Percentiles rank a stretch among this genome's conserved stretches.
phyloP scores from a whole-genome alignment of 2,888 invertebrate genomes.

The Tachina grossa region DNA sequence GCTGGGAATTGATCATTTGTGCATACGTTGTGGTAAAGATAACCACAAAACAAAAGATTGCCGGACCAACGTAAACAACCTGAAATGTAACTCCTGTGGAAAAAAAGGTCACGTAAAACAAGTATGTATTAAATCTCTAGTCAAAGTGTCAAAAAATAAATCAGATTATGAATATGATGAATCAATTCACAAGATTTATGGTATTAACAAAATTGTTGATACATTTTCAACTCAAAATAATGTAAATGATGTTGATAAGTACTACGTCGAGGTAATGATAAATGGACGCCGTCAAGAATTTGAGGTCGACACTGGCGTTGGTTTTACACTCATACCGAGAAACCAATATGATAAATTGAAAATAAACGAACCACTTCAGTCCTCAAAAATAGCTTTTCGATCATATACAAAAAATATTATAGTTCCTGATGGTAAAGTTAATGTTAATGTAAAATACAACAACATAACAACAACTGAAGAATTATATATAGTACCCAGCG shows the following conservation, averaged over 20 bases:
- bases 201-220: conserved; percentile 33
- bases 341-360: neutral
- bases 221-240: conserved; percentile 13
- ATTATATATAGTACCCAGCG: conserved; percentile 46
- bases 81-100: neutral
- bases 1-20: neutral
- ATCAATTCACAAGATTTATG: conserved; percentile 26
- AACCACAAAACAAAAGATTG: conserved; percentile 16
- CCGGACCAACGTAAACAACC: neutral
- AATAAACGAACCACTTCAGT: neutral
- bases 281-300: neutral
- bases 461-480: conserved; percentile 23
- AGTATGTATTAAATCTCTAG: neutral
- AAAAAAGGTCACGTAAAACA: neutral
- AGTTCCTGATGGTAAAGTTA: conserved; percentile 39
- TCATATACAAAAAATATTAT: conserved; percentile 12
- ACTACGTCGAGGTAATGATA: neutral
- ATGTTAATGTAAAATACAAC: conserved; percentile 45
- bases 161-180: conserved; percentile 2
- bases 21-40: conserved; percentile 32
- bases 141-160: neutral
- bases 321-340: conserved; percentile 17
- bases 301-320: neutral
- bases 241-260: neutral
- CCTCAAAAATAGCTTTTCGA: conserved; percentile 19